A percentile compares a stretch with the other conserved stretches of the same genome.
These are phyloP conservation scores for Cosmia trapezina DNA, from an alignment of 2,888 invertebrate species.

Conservation along the genomic window DNA sequence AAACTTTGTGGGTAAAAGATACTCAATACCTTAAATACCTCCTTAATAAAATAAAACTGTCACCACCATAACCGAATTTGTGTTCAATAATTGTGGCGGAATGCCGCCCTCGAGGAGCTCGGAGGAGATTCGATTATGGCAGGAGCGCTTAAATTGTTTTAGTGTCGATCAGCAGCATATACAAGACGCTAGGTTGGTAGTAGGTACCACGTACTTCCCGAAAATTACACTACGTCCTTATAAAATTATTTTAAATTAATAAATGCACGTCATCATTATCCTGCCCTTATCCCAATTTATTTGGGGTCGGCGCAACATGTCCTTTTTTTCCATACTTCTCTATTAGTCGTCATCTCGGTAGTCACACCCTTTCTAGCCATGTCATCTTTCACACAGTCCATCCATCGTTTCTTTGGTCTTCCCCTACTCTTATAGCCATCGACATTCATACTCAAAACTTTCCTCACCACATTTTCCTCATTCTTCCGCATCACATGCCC, in stretches of 20 bases:
- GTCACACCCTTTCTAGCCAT: too few species aligned
- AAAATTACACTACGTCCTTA: constrained; percentile 29
- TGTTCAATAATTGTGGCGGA: constrained; percentile 83
- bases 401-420: too few species aligned
- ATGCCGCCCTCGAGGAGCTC: constrained; percentile 75
- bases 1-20: constrained; percentile 10
- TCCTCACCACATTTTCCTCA: too few species aligned
- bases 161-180: constrained; percentile 76
- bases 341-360: too few species aligned
- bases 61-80: constrained; percentile 78
- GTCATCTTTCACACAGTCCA: too few species aligned
- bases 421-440: too few species aligned
- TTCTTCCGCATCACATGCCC: too few species aligned
- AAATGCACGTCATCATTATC: too few species aligned
- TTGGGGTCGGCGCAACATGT: too few species aligned
- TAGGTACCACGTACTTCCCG: constrained; percentile 11
- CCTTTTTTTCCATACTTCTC: too few species aligned
- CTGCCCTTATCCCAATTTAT: too few species aligned
- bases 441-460: too few species aligned
- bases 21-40: constrained; percentile 47
- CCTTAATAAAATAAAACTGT: constrained; percentile 67
- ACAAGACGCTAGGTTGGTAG: constrained; percentile 51
- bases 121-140: constrained; percentile 81
- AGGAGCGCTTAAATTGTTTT: constrained; percentile 86
- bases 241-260: constrained; percentile 1